phyloP scores from a whole-genome alignment of 2,888 invertebrate species.

The Empis livida region DNA sequence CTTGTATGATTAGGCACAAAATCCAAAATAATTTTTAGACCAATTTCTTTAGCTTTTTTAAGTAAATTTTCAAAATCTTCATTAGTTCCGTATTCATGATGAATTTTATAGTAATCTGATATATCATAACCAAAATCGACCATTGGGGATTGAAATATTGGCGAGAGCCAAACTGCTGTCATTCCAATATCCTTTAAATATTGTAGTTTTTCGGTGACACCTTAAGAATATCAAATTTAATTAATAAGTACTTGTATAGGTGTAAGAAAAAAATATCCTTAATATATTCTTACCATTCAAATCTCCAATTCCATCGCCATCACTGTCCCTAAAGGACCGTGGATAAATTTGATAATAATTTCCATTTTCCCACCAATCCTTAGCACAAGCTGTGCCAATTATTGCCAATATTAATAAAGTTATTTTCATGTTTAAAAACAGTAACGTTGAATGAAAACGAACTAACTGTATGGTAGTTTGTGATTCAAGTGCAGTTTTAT shows the following conservation, averaged over 20 bases:
- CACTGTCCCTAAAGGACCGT: slow-evolving; percentile 60
- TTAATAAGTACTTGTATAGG: no score
- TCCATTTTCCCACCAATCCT: slow-evolving; percentile 22
- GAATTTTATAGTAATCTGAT: slow-evolving; percentile 41
- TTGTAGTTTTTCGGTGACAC: slow-evolving; percentile 40
- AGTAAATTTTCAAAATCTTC: slow-evolving; percentile 40
- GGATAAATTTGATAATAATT: slow-evolving; percentile 64
- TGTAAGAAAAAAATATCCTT: background rate
- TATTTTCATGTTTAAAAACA: no score
- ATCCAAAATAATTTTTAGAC: slow-evolving; percentile 44
- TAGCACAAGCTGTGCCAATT: background rate
- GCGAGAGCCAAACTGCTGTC: slow-evolving; percentile 47
- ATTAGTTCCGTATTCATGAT: slow-evolving; percentile 45
- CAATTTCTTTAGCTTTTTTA: slow-evolving; percentile 29
- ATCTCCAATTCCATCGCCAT: slow-evolving; percentile 57
- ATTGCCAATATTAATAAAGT: no score
- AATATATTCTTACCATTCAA: slow-evolving; percentile 39
- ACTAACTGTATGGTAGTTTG: no score
- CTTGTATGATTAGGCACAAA: slow-evolving; percentile 47
- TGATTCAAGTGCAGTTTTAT: no score
- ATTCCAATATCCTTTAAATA: slow-evolving; percentile 43
- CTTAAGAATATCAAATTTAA: slow-evolving; percentile 23
- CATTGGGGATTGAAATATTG: slow-evolving; percentile 50
- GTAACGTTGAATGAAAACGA: no score
- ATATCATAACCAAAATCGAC: slow-evolving; percentile 55